These are phyloP conservation scores for Ictalurus punctatus DNA, from an alignment of 2,113 vertebrate species.

Conservation along the genomic window DNA sequence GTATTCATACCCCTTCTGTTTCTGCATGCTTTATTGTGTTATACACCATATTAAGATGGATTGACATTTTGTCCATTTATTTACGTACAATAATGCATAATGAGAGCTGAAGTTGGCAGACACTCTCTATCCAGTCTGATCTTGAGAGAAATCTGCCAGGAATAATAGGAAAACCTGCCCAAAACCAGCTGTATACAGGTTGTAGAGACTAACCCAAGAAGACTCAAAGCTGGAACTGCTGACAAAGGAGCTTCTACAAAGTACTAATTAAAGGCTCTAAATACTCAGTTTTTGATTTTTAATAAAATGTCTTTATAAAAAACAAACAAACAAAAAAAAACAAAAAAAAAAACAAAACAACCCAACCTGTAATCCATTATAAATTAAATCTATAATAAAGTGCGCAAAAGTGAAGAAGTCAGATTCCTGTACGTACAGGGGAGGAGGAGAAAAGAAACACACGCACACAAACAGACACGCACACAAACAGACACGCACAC, in stretches of 20 bases:
- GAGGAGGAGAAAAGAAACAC: not conserved
- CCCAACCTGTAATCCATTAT: not conserved
- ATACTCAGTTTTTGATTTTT: not conserved
- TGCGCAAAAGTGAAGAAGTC: not conserved
- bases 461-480: too few relatives aligned
- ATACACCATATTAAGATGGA: not conserved
- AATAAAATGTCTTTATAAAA: too few relatives aligned
- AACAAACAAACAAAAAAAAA: too few relatives aligned
- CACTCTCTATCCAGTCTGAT: not conserved
- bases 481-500: too few relatives aligned
- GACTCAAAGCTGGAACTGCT: not conserved
- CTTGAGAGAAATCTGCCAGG: not conserved
- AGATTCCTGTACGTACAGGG: not conserved
- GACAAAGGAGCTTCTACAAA: not conserved
- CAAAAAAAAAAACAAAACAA: too few relatives aligned
- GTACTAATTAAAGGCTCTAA: too few relatives aligned
- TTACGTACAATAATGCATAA: not conserved
- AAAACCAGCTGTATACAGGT: not conserved
- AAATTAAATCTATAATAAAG: not conserved
- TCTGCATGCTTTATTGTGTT: not conserved
- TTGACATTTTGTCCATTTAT: not conserved
- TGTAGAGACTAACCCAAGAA: not conserved
- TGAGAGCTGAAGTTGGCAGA: not conserved
- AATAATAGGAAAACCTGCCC: not conserved
- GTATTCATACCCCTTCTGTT: not conserved